Base-by-base conservation (phyloP, 2,797 vertebrate genomes). In the Lophius americanus region DNA sequence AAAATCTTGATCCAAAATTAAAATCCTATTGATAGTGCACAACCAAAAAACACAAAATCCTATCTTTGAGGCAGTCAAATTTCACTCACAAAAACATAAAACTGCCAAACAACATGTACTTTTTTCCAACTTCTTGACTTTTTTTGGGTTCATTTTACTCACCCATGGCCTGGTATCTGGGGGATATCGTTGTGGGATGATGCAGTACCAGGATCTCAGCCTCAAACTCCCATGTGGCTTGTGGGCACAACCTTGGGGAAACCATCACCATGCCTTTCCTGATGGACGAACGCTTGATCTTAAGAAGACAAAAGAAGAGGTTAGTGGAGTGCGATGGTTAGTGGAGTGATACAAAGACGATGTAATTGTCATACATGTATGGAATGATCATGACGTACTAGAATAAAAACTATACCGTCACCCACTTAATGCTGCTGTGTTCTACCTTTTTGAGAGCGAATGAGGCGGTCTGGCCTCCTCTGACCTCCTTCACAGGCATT, bases 191-290 rank as follows among this genome's bases (percentile, higher is more conserved):
- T 5, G 98, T 99, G n/a, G 98, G 98, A 57, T 99, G 98, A 88
- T 99, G 98, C 60, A 99, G 93, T 23, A 99, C 98, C 60, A 99
- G 92, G 85, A 99, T 99, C 91, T 99, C 98, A 0, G 97, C 98
- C 91, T 99, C 97, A 90, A 99, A 99, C 91, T 99, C 98, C 98
- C 98, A 99, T 0, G 96, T 98, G 0, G 98, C 98, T 86, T 98
- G 97, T 62, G 98, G 98, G 89, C 95, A 98, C 84, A 99, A 72
- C 60, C 94, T 95, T 0, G 97, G 96, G 0, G 96, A 98, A 57
- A 99, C 97, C 98, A 99, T 99, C 83, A 99, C 98, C 98, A 99
- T 99, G 60, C 98, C 98, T 76, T 99, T 99, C 83, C 98, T 94
- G 88, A 99, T 99, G 59, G 97, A 96, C 0, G 98, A 99, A 51